A percentile compares a stretch with the other conserved stretches of the same genome.
Conservation (phyloP, 2,888 invertebrate genomes). For the Ectemnius continuus region DNA sequence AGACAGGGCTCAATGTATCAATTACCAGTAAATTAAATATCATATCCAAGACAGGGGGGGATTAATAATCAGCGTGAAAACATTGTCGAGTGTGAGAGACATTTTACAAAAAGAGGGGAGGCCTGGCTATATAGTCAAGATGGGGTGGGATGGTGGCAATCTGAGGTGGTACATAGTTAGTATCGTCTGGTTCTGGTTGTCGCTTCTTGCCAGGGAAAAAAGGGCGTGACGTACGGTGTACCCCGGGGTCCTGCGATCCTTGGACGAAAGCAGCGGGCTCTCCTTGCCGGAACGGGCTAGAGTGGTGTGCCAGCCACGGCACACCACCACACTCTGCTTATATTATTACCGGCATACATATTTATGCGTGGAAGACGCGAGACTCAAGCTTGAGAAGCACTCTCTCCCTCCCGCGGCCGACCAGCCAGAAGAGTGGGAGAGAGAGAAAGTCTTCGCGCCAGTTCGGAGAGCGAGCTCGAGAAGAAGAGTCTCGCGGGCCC, state of each 20-base stretch:
- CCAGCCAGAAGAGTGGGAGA: constrained; percentile 45
- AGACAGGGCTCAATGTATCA: too few species aligned
- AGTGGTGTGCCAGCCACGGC: constrained; percentile 23
- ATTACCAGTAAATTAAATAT: too few species aligned
- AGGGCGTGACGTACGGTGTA: constrained; percentile 59
- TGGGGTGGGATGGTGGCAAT: background rate
- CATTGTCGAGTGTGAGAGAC: too few species aligned
- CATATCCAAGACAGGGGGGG: too few species aligned
- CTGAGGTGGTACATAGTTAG: constrained; percentile 14
- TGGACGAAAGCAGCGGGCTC: constrained; percentile 47
- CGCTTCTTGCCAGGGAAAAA: constrained; percentile 46
- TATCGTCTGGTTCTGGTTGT: constrained; percentile 24
- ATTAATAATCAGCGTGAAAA: too few species aligned
- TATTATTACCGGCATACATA: constrained; percentile 71
- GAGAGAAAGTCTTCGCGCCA: constrained; percentile 21
- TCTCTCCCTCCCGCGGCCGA: too few species aligned
- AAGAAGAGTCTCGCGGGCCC: constrained; percentile 9
- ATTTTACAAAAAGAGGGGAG: too few species aligned
- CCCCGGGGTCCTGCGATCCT: constrained; percentile 57
- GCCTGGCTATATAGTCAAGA: too few species aligned
- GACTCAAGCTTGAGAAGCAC: constrained; percentile 29
- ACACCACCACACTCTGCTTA: constrained; percentile 45
- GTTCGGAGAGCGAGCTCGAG: background rate
- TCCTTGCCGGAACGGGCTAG: constrained; percentile 60
- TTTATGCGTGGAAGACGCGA: constrained; percentile 65